phyloP scores from a whole-genome alignment of 2,797 vertebrate genomes.

The Amniataba percoides region DNA sequence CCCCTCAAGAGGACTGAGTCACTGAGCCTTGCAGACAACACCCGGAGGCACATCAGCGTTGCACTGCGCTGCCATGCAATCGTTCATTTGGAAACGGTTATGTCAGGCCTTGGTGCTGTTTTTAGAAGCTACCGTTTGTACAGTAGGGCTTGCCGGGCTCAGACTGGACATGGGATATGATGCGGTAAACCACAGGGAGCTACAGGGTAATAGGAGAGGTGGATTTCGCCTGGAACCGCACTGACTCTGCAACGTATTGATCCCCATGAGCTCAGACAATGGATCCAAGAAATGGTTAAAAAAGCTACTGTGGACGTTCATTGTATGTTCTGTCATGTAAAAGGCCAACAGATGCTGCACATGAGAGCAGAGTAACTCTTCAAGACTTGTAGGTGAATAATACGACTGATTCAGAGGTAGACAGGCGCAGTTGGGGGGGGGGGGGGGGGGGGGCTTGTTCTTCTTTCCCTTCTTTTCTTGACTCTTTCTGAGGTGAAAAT shows the following conservation, averaged over 20 bases:
- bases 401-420: slow-evolving; percentile 20
- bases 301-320: slow-evolving; percentile 40
- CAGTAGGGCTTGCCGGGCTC: slow-evolving; percentile 39
- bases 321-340: background rate
- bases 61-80: slow-evolving; percentile 65
- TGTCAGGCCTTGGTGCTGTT: slow-evolving; percentile 69
- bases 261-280: slow-evolving; percentile 63
- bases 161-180: slow-evolving; percentile 53
- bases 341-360: slow-evolving; percentile 14
- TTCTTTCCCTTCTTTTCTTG: slow-evolving; percentile 6
- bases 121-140: slow-evolving; percentile 69
- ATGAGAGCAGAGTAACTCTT: background rate
- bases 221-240: slow-evolving; percentile 57
- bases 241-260: slow-evolving; percentile 66
- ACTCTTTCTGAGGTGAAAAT: slow-evolving; percentile 24
- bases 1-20: slow-evolving; percentile 57
- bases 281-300: slow-evolving; percentile 55
- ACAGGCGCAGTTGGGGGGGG: background rate
- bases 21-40: slow-evolving; percentile 59
- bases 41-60: slow-evolving; percentile 67
- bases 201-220: slow-evolving; percentile 49
- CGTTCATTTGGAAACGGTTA: slow-evolving; percentile 72
- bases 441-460: too few relatives aligned
- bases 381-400: slow-evolving; percentile 14
- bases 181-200: slow-evolving; percentile 57